Base-by-base conservation (phyloP, 2,113 vertebrate species). In the Hyperopisus bebe region DNA sequence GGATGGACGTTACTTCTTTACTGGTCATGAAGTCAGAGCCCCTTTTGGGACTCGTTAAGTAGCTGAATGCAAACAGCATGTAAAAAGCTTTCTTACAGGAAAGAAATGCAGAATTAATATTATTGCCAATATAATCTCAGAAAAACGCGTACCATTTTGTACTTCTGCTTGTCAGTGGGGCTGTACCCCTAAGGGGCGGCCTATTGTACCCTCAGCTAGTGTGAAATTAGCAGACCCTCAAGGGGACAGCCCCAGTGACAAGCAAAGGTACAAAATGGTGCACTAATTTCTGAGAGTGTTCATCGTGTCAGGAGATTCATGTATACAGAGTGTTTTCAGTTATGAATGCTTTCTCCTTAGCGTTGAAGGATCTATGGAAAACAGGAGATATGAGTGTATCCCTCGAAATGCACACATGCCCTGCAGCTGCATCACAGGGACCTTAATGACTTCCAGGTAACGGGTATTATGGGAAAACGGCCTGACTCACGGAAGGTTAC, bases 391-490 rank as follows among this genome's bases (percentile, higher is more conserved):
- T 27, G 46, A 44, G 44, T 11, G 21, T 9, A 47, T 86, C 83
- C 46, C n/a, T 5, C 10, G 24, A 27, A 48, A 50, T 50, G 24
- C 83, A 86, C 83, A 86, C 24, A 47, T 50, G 21, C 31, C 47
- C 24, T 3, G 10, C 83, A 86, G 46, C 46, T 86, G 83, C 21
- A 85, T 27, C 44, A 15, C 44, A 27, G 44, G 19, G 15, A 27
- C 44, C 82, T n/a, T 85, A 85, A 85, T 85, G 21, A 48, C 17
- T 85, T 46, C 82, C 82, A 85, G 82, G 82, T 85, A 44, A 27
- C 9, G 24, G 21, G 42, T 47, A 48, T 46, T n/a, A n/a, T 47
- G 82, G 8, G 21, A 27, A 27, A 85, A n/a, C 21, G n/a, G 82
- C 82, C 83, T 48, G 4, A 46, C 42, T 86, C 83, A 47, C 6